Evolutionary conservation across 2,888 invertebrate species (phyloP), one percentile per base, ranked within the genome.

Genomic region (Volucella inflata): DNA sequence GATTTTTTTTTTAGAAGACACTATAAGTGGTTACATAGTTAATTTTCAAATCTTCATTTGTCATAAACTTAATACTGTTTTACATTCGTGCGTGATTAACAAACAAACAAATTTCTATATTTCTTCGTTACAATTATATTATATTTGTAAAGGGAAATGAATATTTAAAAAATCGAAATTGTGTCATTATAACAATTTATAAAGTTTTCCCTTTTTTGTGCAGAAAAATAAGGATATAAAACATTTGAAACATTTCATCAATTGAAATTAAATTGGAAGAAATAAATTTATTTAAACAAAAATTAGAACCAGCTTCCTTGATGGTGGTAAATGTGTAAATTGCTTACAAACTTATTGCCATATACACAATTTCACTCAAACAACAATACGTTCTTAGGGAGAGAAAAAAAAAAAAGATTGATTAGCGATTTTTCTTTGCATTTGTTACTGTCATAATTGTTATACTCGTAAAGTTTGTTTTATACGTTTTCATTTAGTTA

Each of bases 31-130:
- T 68, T 70, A 53, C n/a, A 67, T 44, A 30, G 30, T 30, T 30
- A 30, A 6, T 30, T 30, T 30, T 30, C 30, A 30, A 30, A 30
- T 30, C 68, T 16, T 67, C 53, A 46, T 6, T 50, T 30, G 42
- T 72, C 38, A 50, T 50, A 46, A 78, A 77, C 64, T 75, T 84
- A 80, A 84, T 84, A 84, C 80, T 84, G 84, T 75, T 84, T 79
- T 64, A 74, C 68, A 79, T 70, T 79, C 55, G 55, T 79, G 68
- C 50, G 65, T 72, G 57, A 38, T 80, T 36, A 67, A 60, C 50
- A 59, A 72, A 62, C 30, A 30, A 30, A 30, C 30, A 70, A 48
- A 16, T 70, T 55, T 57, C 36, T 14, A 36, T 16, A 14, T 64
- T 55, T 42, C 30, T 17, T 38, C n/a, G 3, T 51, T 53, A 59